phyloP scores from a whole-genome alignment of 2,797 vertebrate species.

The Sphenodon punctatus region DNA sequence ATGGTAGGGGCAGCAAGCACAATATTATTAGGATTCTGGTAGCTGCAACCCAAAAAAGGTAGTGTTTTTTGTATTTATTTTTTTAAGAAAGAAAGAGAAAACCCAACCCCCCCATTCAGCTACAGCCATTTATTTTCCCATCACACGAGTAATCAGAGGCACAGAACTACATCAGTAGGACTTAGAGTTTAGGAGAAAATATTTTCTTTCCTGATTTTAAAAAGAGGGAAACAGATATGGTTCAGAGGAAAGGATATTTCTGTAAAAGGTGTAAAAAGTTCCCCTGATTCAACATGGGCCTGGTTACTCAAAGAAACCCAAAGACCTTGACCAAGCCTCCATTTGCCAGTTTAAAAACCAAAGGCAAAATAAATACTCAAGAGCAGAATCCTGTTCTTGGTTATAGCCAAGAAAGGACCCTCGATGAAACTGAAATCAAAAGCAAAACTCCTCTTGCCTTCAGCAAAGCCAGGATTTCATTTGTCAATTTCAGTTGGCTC shows the following conservation, averaged over 20 bases:
- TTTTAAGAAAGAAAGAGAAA: neutral
- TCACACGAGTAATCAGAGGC: neutral
- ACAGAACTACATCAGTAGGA: neutral
- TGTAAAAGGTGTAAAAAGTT: neutral
- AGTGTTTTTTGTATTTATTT: neutral
- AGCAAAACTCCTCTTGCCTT: no score
- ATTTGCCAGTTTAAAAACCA: slow-evolving; percentile 31
- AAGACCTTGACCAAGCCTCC: slow-evolving; percentile 46
- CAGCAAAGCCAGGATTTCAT: no score
- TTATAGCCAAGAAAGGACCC: neutral
- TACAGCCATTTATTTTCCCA: no score
- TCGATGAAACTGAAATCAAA: no score
- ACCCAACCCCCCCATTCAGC: neutral
- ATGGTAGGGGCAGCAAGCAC: fast-evolving
- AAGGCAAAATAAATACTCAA: slow-evolving; percentile 25
- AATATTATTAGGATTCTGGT: neutral
- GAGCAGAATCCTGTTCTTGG: neutral
- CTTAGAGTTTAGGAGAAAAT: neutral
- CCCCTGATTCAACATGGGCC: neutral
- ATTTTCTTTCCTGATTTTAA: neutral
- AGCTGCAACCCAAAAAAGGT: neutral
- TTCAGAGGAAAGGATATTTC: neutral
- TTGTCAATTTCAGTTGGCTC: neutral
- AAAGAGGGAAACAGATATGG: slow-evolving; percentile 9
- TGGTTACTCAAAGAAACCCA: neutral